Conservation (phyloP, 2,888 invertebrate genomes). For the Drosophila nr. fundita region DNA sequence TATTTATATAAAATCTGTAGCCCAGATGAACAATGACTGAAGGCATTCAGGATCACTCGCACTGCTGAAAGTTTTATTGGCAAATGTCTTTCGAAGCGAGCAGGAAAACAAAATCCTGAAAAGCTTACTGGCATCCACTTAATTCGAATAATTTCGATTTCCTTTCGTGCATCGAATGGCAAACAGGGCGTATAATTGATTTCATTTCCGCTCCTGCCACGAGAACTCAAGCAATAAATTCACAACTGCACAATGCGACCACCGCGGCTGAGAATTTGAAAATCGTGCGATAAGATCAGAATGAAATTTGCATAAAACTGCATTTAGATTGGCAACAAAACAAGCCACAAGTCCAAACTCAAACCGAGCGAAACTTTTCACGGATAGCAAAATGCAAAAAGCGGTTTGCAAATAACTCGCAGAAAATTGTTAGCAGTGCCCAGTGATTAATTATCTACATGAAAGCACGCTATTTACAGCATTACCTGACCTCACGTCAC, state of each 20-base stretch:
- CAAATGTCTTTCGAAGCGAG: background rate
- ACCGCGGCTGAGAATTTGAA: constrained; percentile 50
- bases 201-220: constrained; percentile 71
- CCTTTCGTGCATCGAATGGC: constrained; percentile 66
- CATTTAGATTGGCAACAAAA: constrained; percentile 72
- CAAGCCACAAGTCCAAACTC: constrained; percentile 34
- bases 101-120: background rate
- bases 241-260: constrained; percentile 46
- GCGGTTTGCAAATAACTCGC: constrained; percentile 50
- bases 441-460: constrained; percentile 80
- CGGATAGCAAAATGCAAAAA: constrained; percentile 27
- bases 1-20: background rate
- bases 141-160: constrained; percentile 73
- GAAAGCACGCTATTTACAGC: constrained; percentile 80
- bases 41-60: background rate
- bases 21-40: background rate
- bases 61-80: background rate
- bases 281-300: constrained; percentile 73
- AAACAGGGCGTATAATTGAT: constrained; percentile 78
- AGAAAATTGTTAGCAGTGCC: constrained; percentile 62
- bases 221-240: constrained; percentile 62
- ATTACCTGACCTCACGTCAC: constrained; percentile 51
- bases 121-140: constrained; percentile 54
- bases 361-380: constrained; percentile 45
- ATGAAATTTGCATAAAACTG: constrained; percentile 72